Evolutionary conservation across 2,888 invertebrate genomes (phyloP).

Genomic region (Diadegma fenestrale): DNA sequence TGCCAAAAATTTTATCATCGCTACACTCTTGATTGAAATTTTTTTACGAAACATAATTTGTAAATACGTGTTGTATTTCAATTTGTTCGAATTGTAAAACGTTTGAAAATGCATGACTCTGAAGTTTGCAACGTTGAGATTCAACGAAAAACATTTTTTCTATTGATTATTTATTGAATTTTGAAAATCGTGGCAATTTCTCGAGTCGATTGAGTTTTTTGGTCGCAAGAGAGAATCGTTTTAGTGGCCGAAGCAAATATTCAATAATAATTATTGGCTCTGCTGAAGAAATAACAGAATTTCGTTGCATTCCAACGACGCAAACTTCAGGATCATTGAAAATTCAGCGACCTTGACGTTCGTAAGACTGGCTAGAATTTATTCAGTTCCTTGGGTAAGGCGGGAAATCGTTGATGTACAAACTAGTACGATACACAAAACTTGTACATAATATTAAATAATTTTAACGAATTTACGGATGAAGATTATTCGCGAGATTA

Average conservation of each 20-base stretch:
- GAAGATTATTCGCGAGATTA: constrained; percentile 36
- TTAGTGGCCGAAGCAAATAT: too few species aligned
- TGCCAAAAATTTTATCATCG: background rate
- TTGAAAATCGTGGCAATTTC: too few species aligned
- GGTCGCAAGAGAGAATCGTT: too few species aligned
- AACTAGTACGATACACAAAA: constrained; percentile 17
- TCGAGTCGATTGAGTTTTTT: too few species aligned
- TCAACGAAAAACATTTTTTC: too few species aligned
- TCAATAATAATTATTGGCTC: too few species aligned
- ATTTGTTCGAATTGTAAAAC: background rate
- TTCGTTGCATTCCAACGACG: too few species aligned
- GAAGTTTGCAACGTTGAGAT: too few species aligned
- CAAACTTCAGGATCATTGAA: too few species aligned
- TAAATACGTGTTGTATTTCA: background rate
- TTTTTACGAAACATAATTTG: background rate
- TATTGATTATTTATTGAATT: too few species aligned
- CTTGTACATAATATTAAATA: constrained; percentile 56
- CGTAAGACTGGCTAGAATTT: constrained; percentile 67
- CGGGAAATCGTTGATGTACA: constrained; percentile 55
- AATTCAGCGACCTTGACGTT: constrained; percentile 22
- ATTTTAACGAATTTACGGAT: constrained; percentile 39
- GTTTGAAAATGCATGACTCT: too few species aligned
- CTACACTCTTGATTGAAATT: background rate
- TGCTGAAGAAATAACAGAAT: too few species aligned
- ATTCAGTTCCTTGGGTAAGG: constrained; percentile 33